These are phyloP conservation scores for Neoseiulus cucumeris DNA, from an alignment of 1,140 invertebrate genomes.

Conservation along the genomic window DNA sequence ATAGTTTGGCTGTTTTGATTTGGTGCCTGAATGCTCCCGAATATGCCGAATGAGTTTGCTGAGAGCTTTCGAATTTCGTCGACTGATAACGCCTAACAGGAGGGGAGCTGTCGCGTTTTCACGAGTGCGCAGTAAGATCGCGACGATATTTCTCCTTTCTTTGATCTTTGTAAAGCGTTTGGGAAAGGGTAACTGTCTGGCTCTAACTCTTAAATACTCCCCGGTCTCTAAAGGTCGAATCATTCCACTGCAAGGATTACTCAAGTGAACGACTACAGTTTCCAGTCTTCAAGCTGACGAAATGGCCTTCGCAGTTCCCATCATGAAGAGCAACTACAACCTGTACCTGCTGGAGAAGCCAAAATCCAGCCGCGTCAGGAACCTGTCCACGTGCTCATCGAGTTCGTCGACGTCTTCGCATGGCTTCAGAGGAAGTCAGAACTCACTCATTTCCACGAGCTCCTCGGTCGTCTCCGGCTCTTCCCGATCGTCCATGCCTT, in stretches of 20 bases:
- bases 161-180: not conserved
- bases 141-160: slow-evolving; percentile 5
- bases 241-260: slow-evolving; percentile 3
- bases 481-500: not conserved
- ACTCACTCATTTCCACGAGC: not conserved
- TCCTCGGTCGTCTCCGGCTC: not conserved
- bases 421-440: not conserved
- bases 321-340: slow-evolving; percentile 9
- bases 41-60: too few relatives aligned
- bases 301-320: not conserved
- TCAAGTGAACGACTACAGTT: not conserved
- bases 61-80: too few relatives aligned
- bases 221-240: not conserved
- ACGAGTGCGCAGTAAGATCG: slow-evolving; percentile 5
- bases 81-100: too few relatives aligned
- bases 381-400: not conserved
- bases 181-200: not conserved
- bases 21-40: too few relatives aligned
- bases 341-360: not conserved
- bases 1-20: too few relatives aligned
- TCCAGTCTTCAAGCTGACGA: not conserved
- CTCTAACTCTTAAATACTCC: not conserved
- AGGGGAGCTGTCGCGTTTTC: not conserved
- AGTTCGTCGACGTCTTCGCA: not conserved
- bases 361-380: not conserved